phyloP scores from a whole-genome alignment of 2,113 vertebrate species.

The Sinocyclocheilus anophthalmus region DNA sequence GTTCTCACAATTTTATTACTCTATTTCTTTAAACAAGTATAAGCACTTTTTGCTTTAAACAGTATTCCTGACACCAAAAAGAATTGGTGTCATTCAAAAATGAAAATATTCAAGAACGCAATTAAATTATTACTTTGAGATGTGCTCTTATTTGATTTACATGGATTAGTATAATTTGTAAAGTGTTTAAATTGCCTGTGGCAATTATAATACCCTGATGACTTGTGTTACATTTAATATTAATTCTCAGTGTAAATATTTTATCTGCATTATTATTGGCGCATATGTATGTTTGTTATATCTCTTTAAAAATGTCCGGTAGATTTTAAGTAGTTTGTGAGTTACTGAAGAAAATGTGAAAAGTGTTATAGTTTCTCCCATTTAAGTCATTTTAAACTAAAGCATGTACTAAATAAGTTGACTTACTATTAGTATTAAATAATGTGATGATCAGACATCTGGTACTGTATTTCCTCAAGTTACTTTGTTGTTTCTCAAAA shows the following conservation, averaged over 20 bases:
- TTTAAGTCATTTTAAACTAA: no score
- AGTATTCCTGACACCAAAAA: not conserved
- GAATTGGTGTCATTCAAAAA: not conserved
- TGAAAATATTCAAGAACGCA: not conserved
- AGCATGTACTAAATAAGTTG: no score
- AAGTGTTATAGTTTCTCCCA: no score
- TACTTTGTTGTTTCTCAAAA: not conserved
- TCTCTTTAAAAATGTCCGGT: no score
- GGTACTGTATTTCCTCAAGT: not conserved
- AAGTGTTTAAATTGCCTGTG: not conserved
- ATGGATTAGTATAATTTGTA: not conserved
- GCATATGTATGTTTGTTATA: no score
- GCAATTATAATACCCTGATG: not conserved
- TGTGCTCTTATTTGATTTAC: not conserved
- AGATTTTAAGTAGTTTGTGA: no score
- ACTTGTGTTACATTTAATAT: not conserved
- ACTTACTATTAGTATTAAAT: no score
- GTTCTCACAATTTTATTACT: no score
- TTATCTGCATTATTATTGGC: not conserved
- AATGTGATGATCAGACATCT: no score
- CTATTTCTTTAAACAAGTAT: no score
- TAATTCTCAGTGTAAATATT: not conserved
- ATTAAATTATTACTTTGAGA: not conserved
- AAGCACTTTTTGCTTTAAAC: not conserved
- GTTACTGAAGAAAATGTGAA: no score